Evolutionary conservation across 2,113 vertebrate species (phyloP), one percentile per base, ranked within the genome.

Genomic region (Percopsis transmontana): DNA sequence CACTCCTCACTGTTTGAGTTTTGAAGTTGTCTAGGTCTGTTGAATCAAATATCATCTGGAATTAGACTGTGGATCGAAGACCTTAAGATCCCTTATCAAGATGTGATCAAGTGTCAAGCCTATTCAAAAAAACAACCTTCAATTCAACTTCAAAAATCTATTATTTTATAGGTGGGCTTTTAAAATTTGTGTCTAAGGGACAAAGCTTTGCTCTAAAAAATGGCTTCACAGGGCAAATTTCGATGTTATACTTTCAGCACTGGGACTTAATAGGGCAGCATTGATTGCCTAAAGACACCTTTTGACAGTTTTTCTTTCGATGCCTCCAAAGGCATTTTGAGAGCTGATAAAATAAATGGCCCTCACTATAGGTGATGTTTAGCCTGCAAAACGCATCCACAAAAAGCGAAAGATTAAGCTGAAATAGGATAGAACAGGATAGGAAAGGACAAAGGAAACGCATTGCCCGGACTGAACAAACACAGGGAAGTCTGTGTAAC

Each of bases 11-110:
- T 19, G 88, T 90, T 61, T 93, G 95, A 5, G 70, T 92, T 90
- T 93, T 93, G 82, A 95, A 92, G 87, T 88, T 94, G 54, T 98
- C 95, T 1, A 92, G 91, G 83, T 96, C 96, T 98, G 87, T 52
- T 72, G 58, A 80, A 80, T 83, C 66, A 79, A 72, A 88, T 24
- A 56, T 76, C 58, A 2, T 53, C 0, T 3, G 1, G 14, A 50
- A 63, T 56, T 38, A 70, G 27, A 9, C 13, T 15, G 3, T 58
- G n/a, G 23, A 53, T 66, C 5, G 14, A 2, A 24, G 0, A 63
- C 23, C 19, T 1, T 21, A 0, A 15, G 48, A 58, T n/a, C 41
- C 38, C 24, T 52, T 14, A 45, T 6, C 57, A 50, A 27, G 38
- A 58, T 2, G 16, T 16, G 41, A 33, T 1, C 15, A 19, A 16